Percentiles rank a stretch among this genome's conserved stretches.
Evolutionary conservation across 2,797 vertebrate genomes (phyloP).

Genomic region (Sebastes wilsoni): DNA sequence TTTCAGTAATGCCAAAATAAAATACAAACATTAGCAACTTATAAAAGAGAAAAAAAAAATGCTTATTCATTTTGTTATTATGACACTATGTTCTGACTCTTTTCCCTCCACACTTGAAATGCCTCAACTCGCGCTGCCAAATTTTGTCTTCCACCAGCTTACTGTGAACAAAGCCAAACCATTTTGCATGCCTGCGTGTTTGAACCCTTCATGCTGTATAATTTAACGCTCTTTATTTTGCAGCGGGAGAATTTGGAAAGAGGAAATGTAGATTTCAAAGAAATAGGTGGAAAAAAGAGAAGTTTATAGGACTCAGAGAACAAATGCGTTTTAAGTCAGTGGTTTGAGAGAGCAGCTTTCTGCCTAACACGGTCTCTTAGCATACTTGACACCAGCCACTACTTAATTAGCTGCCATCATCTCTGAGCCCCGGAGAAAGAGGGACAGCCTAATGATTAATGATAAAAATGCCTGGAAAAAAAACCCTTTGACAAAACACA

Average conservation of each 20-base stretch:
- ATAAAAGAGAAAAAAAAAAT: slow-evolving; percentile 79
- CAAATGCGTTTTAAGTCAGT: slow-evolving; percentile 41
- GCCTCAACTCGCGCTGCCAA: slow-evolving; percentile 49
- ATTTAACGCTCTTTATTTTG: slow-evolving; percentile 50
- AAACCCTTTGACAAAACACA: slow-evolving; percentile 68
- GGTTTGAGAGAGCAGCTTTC: slow-evolving; percentile 59
- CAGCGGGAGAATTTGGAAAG: slow-evolving; percentile 14
- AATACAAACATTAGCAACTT: slow-evolving; percentile 85
- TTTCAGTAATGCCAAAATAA: slow-evolving; percentile 76
- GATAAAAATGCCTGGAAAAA: slow-evolving; percentile 74
- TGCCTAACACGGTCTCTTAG: slow-evolving; percentile 65
- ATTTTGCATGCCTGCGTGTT: slow-evolving; percentile 45
- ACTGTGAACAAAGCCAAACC: slow-evolving; percentile 58
- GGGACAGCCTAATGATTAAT: slow-evolving; percentile 81
- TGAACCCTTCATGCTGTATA: slow-evolving; percentile 43
- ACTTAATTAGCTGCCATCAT: slow-evolving; percentile 84
- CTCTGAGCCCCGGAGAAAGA: slow-evolving; percentile 71
- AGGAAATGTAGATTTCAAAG: slow-evolving; percentile 38
- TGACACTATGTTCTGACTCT: slow-evolving; percentile 47
- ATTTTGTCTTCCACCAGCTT: slow-evolving; percentile 51
- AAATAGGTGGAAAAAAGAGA: slow-evolving; percentile 27
- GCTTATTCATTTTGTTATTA: slow-evolving; percentile 82
- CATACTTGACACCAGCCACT: slow-evolving; percentile 78
- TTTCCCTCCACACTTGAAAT: slow-evolving; percentile 44
- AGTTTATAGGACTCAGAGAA: slow-evolving; percentile 11